These are phyloP conservation scores for Conchocele bisecta DNA, from an alignment of 2,888 invertebrate species.

Conservation along the genomic window DNA sequence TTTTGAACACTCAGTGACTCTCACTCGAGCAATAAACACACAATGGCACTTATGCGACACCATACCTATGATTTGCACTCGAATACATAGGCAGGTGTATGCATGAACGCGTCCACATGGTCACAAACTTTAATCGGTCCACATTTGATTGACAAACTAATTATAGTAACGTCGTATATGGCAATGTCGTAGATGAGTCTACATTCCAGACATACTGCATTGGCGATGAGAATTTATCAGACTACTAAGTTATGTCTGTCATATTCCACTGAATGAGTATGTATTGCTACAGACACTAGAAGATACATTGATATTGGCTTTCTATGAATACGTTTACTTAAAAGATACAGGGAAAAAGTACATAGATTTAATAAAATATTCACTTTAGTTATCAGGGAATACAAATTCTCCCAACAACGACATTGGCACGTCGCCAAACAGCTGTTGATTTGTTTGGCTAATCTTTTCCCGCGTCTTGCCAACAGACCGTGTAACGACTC, in stretches of 20 bases:
- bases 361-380: background rate
- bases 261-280: constrained; percentile 32
- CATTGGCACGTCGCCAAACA: constrained; percentile 70
- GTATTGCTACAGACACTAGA: no score
- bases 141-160: constrained; percentile 67
- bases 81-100: no score
- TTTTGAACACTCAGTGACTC: no score
- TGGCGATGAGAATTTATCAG: background rate
- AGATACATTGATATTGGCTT: no score
- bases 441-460: constrained; percentile 79
- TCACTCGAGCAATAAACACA: no score
- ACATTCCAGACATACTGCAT: constrained; percentile 77
- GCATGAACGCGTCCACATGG: constrained; percentile 7
- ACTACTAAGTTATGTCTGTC: background rate
- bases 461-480: constrained; percentile 81
- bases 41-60: no score
- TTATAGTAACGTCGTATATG: constrained; percentile 74
- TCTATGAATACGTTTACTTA: no score
- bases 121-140: no score
- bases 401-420: constrained; percentile 72
- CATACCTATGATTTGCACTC: no score
- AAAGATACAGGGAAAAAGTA: background rate
- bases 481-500: constrained; percentile 64
- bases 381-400: constrained; percentile 8
- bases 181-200: constrained; percentile 76